Percentiles rank a stretch among this genome's conserved stretches.
Evolutionary conservation across 2,888 invertebrate species (phyloP).

Genomic region (Zeuzera pyrina): DNA sequence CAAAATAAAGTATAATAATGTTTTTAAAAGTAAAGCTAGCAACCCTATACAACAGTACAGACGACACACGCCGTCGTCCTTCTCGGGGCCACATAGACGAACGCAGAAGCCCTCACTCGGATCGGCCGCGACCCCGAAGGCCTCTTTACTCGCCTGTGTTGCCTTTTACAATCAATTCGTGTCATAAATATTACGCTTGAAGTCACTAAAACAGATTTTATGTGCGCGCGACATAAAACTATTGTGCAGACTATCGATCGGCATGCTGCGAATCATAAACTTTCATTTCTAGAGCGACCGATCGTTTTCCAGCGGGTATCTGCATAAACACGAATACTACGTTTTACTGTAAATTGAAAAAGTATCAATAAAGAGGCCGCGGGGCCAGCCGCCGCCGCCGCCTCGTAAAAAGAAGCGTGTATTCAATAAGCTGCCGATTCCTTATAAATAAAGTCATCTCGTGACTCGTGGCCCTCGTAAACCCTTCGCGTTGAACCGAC

Average conservation of each 20-base stretch:
- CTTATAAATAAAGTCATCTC: slow-evolving; percentile 23
- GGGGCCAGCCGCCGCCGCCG: slow-evolving; percentile 5
- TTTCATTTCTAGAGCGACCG: not conserved
- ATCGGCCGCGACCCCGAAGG: too few relatives aligned
- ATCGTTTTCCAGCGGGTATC: slow-evolving; percentile 1
- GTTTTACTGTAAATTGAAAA: slow-evolving; percentile 27
- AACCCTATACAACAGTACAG: too few relatives aligned
- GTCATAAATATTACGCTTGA: too few relatives aligned
- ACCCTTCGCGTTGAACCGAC: slow-evolving; percentile 3
- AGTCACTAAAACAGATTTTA: too few relatives aligned
- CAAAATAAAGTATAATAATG: too few relatives aligned
- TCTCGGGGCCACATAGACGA: too few relatives aligned
- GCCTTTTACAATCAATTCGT: too few relatives aligned
- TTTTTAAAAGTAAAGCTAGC: too few relatives aligned
- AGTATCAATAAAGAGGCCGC: slow-evolving; percentile 12
- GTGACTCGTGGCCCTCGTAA: slow-evolving; percentile 8
- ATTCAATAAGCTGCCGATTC: slow-evolving; percentile 24
- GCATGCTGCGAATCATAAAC: slow-evolving; percentile 1
- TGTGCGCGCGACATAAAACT: too few relatives aligned
- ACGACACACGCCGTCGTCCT: too few relatives aligned
- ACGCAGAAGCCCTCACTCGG: too few relatives aligned
- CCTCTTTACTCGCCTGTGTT: too few relatives aligned
- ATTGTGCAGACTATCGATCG: slow-evolving; percentile 6
- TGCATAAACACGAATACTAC: slow-evolving; percentile 14
- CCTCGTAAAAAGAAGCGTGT: slow-evolving; percentile 21